Evolutionary conservation across 2,888 invertebrate species (phyloP).

Genomic region (Heliconius ismenius): DNA sequence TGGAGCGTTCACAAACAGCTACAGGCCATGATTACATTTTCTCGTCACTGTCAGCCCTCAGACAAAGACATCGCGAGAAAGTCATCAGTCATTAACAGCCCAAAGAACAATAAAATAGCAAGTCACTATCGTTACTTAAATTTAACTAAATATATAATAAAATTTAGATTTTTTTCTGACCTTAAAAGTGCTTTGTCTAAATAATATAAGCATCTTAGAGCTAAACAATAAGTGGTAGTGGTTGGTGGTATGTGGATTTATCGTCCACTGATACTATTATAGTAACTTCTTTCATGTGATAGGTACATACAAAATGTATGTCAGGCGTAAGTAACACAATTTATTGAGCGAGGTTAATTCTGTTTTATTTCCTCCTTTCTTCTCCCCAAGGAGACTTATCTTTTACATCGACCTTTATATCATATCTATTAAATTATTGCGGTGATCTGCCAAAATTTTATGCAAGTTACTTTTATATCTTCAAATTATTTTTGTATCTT

Average conservation of each 20-base stretch:
- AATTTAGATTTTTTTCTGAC: neutral
- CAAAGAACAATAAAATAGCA: slow-evolving; percentile 73
- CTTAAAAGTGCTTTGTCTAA: neutral
- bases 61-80: slow-evolving; percentile 76
- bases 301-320: slow-evolving; percentile 13
- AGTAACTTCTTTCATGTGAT: neutral
- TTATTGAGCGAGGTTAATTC: slow-evolving; percentile 31
- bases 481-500: slow-evolving; percentile 32
- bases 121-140: slow-evolving; percentile 76
- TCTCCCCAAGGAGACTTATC: slow-evolving; percentile 8
- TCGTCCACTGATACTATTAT: slow-evolving; percentile 5
- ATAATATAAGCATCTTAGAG: neutral
- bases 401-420: slow-evolving; percentile 5
- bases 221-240: too few relatives aligned
- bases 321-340: slow-evolving; percentile 21
- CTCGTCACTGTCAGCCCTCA: slow-evolving; percentile 70
- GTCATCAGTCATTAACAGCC: slow-evolving; percentile 78
- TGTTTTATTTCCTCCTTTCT: slow-evolving; percentile 22
- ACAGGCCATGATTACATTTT: slow-evolving; percentile 73
- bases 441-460: slow-evolving; percentile 8
- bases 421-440: slow-evolving; percentile 18
- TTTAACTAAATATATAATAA: slow-evolving; percentile 59
- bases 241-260: neutral
- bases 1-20: slow-evolving; percentile 45
- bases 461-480: slow-evolving; percentile 10